These are phyloP conservation scores for Halictus ligatus DNA, from an alignment of 2,888 invertebrate species.

Conservation along the genomic window DNA sequence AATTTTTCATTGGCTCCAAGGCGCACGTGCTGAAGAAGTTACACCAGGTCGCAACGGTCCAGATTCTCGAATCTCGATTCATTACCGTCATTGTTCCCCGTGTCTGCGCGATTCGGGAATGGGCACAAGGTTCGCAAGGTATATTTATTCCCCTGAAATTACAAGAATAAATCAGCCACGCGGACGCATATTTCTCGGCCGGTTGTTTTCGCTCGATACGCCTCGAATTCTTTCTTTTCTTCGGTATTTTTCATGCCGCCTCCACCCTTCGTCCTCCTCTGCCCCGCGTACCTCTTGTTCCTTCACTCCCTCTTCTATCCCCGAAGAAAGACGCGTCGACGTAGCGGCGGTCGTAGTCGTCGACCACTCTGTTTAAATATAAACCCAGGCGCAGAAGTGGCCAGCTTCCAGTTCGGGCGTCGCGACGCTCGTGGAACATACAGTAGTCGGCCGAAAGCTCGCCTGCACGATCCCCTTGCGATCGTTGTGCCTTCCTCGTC, in stretches of 20 bases:
- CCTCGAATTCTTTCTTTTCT: constrained; percentile 22
- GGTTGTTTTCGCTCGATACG: constrained; percentile 47
- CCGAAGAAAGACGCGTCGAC: constrained; percentile 68
- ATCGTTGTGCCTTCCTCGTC: neutral
- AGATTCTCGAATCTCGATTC: neutral
- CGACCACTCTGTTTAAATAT: constrained; percentile 80
- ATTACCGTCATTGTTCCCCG: neutral
- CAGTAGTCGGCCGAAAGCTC: constrained; percentile 39
- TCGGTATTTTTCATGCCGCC: constrained; percentile 9
- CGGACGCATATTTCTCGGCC: constrained; percentile 14
- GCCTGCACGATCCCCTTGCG: neutral
- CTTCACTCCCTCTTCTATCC: constrained; percentile 15
- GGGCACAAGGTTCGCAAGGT: constrained; percentile 17
- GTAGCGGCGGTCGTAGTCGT: constrained; percentile 49
- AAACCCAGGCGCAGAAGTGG: constrained; percentile 79
- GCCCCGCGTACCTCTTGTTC: neutral
- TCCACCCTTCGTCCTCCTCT: neutral
- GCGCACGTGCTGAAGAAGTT: neutral
- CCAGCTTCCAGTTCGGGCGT: constrained; percentile 81
- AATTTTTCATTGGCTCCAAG: neutral
- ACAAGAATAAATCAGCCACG: constrained; percentile 48
- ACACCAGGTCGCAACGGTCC: neutral
- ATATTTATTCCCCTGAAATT: constrained; percentile 47
- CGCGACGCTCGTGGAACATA: constrained; percentile 78
- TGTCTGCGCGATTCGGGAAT: neutral